Conservation (phyloP, 2,797 vertebrate species). For the Rhyacichthys aspro region DNA sequence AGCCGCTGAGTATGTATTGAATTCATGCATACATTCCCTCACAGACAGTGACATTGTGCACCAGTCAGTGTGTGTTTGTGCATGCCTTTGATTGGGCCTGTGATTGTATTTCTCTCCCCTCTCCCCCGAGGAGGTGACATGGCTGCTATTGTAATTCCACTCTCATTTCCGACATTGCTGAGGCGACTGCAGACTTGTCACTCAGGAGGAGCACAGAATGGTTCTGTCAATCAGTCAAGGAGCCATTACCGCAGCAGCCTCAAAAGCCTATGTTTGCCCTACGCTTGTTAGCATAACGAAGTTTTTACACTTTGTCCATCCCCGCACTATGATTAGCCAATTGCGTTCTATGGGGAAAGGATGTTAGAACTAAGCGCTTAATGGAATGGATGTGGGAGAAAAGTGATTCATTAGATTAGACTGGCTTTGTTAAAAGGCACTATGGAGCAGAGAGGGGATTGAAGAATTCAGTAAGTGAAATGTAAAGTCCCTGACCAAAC, state of each 20-base stretch:
- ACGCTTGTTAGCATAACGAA: constrained; percentile 72
- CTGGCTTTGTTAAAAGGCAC: constrained; percentile 28
- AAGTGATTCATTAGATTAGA: constrained; percentile 26
- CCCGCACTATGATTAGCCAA: constrained; percentile 46
- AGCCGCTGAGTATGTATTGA: not conserved
- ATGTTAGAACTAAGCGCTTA: constrained; percentile 24
- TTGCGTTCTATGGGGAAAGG: constrained; percentile 20
- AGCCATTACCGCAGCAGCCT: constrained; percentile 65
- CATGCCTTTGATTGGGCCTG: constrained; percentile 63
- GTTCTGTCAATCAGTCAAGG: constrained; percentile 78
- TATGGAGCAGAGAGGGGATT: not conserved
- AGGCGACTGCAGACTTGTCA: constrained; percentile 75
- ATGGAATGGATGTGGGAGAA: constrained; percentile 36
- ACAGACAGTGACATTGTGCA: constrained; percentile 25
- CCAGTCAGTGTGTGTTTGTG: constrained; percentile 28
- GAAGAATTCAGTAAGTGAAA: constrained; percentile 1
- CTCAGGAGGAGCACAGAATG: constrained; percentile 76
- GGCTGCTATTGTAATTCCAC: constrained; percentile 81
- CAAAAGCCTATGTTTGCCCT: constrained; percentile 35
- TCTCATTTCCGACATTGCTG: constrained; percentile 77
- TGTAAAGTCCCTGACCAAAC: constrained; percentile 6
- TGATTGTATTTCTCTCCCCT: constrained; percentile 77
- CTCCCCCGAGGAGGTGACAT: constrained; percentile 79
- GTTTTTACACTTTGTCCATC: constrained; percentile 64
- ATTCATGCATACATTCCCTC: constrained; percentile 16